A percentile compares a stretch with the other conserved stretches of the same genome.
phyloP scores from a whole-genome alignment of 2,888 invertebrate genomes.

The Callyntrura guangdongensis region DNA sequence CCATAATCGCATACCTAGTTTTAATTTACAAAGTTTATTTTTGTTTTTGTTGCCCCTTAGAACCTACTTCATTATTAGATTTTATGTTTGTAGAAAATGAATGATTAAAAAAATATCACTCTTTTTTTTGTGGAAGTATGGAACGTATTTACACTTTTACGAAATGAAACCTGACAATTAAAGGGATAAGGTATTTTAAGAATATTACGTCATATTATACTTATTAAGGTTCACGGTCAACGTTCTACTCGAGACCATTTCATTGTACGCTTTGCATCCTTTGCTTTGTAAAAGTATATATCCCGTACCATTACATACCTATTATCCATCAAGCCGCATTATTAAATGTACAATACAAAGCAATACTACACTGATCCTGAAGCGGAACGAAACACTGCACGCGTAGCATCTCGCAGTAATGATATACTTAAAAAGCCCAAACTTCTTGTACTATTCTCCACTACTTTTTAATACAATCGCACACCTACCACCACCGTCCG shows the following conservation, averaged over 20 bases:
- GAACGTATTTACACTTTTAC: not conserved
- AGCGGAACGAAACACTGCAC: slow-evolving; percentile 53
- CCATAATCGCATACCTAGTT: too few relatives aligned
- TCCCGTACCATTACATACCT: not conserved
- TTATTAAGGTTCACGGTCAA: slow-evolving; percentile 69
- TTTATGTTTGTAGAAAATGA: too few relatives aligned
- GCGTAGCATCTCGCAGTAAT: slow-evolving; percentile 55
- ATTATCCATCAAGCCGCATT: not conserved
- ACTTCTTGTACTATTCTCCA: not conserved
- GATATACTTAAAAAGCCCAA: slow-evolving; percentile 28
- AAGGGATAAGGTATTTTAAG: not conserved
- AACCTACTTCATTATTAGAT: too few relatives aligned
- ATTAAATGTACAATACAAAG: not conserved
- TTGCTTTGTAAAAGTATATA: not conserved
- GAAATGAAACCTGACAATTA: too few relatives aligned
- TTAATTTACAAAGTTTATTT: too few relatives aligned
- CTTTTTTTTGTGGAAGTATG: slow-evolving; percentile 2
- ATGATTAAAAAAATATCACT: not conserved
- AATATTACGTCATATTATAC: slow-evolving; percentile 19
- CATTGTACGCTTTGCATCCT: slow-evolving; percentile 32
- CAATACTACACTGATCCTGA: slow-evolving; percentile 46
- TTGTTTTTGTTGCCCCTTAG: too few relatives aligned
- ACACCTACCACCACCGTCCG: slow-evolving; percentile 38
- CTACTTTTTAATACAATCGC: not conserved
- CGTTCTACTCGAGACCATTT: slow-evolving; percentile 21